Base-by-base conservation (phyloP, 2,797 vertebrate species). In the Pelochelys cantorii region DNA sequence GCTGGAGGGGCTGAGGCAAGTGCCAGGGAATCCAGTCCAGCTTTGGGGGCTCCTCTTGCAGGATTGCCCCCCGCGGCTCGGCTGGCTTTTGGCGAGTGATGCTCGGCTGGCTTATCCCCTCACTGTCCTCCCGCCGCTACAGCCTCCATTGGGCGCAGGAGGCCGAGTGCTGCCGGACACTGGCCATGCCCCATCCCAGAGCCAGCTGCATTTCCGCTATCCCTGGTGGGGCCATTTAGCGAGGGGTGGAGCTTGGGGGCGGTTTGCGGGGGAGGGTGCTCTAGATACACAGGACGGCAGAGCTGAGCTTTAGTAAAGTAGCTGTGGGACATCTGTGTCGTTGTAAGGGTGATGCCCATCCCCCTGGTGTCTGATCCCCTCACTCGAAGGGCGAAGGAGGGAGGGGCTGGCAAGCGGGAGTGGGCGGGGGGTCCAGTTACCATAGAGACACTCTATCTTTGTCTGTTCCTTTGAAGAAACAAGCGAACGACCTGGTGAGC, bases 401-500 rank as follows among this genome's bases (percentile, higher is more conserved):
- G 4, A 8, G 31, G 8, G 4, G n/a, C 25, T 60, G 59, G 59
- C 25, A 12, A 12, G 12, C 13, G 23, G 23, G 23, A 27, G 86
- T 53, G 57, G 25, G 57, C 11, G 59, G 84, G 81, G 89, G 88
- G 88, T 71, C 31, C 1, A 2, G n/a, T 68, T 65, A 65, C n/a
- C 65, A 22, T 34, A 5, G 65, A 68, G 8, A 34, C 4, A 4
- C 17, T 34, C 17, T 9, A 20, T 34, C 65, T 34, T 68, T 68
- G n/a, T 34, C 42, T 68, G 65, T 34, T 68, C 65, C n/a, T 18
- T 34, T 13, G 18, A 2, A 99, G 99, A 99, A 97, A 98, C 99
- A 99, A 98, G 99, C 99, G 23, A 99, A 99, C 0, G 98, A 99
- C 90, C 98, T 99, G 96, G 99, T 99, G 93, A 98, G 98, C 91